A percentile compares a stretch with the other conserved stretches of the same genome.
Evolutionary conservation across 2,797 vertebrate species (phyloP).

Genomic region (Acipenser oxyrinchus): DNA sequence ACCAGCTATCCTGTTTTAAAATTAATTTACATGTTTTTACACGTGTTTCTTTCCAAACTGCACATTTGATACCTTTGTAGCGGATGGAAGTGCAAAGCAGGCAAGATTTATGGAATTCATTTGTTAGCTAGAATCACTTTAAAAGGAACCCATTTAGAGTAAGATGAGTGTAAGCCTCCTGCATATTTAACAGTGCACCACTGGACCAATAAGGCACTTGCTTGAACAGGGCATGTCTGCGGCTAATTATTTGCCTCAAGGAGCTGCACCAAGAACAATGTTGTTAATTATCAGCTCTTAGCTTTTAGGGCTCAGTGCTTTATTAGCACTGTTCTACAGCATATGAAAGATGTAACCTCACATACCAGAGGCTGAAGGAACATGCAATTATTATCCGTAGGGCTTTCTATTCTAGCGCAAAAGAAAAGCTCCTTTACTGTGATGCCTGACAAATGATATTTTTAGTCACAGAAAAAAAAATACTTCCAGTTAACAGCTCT

Average conservation of each 20-base stretch:
- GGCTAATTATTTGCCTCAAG: not conserved
- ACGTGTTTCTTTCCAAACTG: no score
- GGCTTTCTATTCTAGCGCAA: not conserved
- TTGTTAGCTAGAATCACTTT: no score
- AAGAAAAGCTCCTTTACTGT: not conserved
- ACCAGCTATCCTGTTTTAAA: no score
- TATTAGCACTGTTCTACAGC: not conserved
- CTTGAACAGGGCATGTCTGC: not conserved
- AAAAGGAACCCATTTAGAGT: not conserved
- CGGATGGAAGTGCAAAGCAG: no score
- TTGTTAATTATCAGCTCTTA: not conserved
- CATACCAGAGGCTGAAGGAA: not conserved
- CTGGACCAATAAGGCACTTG: not conserved
- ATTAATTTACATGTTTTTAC: no score
- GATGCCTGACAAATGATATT: not conserved
- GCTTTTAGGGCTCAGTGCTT: not conserved
- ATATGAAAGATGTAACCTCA: conserved; percentile 2
- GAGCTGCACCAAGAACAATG: not conserved
- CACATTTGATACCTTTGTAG: no score
- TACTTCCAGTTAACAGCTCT: not conserved
- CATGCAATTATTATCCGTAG: not conserved
- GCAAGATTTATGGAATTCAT: no score
- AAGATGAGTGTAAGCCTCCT: not conserved
- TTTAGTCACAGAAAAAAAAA: not conserved
- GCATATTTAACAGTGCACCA: not conserved